phyloP scores from a whole-genome alignment of 1,140 invertebrate species.

The Drosophila mauritiana region DNA sequence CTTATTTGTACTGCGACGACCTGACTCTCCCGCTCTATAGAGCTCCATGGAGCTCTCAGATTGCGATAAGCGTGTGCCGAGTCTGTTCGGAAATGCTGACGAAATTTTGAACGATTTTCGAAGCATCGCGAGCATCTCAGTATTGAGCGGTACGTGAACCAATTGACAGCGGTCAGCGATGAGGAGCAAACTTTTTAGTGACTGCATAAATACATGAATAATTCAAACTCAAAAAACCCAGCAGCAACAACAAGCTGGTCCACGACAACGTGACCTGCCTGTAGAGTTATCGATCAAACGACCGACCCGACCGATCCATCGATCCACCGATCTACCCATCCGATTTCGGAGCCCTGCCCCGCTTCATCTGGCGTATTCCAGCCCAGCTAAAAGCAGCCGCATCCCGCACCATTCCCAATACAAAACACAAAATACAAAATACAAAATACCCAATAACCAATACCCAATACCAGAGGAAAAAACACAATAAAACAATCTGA shows the following conservation, averaged over 20 bases:
- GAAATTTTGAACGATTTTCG: conserved; percentile 63
- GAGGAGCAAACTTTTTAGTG: conserved; percentile 46
- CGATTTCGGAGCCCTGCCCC: conserved; percentile 28
- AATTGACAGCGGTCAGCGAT: conserved; percentile 52
- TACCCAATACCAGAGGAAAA: conserved; percentile 14
- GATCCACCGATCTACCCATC: conserved; percentile 18
- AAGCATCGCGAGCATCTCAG: conserved; percentile 41
- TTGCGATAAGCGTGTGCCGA: conserved; percentile 43
- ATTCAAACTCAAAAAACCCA: conserved; percentile 64
- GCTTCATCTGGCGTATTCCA: conserved; percentile 18
- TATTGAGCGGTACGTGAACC: conserved; percentile 67
- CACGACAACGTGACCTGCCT: conserved; percentile 71
- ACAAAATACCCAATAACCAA: conserved; percentile 16
- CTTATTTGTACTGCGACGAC: neutral
- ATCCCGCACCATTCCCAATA: conserved; percentile 23
- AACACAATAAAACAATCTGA: conserved; percentile 26
- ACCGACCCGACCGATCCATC: conserved; percentile 37
- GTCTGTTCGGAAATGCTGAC: conserved; percentile 55
- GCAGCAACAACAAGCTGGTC: conserved; percentile 42
- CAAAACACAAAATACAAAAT: neutral
- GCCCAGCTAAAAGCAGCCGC: conserved; percentile 23
- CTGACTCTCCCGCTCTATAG: conserved; percentile 9
- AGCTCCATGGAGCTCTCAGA: neutral
- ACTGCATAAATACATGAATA: conserved; percentile 73
- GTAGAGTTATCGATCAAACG: conserved; percentile 75